phyloP scores from a whole-genome alignment of 2,888 invertebrate genomes.

The Elmis aenea region DNA sequence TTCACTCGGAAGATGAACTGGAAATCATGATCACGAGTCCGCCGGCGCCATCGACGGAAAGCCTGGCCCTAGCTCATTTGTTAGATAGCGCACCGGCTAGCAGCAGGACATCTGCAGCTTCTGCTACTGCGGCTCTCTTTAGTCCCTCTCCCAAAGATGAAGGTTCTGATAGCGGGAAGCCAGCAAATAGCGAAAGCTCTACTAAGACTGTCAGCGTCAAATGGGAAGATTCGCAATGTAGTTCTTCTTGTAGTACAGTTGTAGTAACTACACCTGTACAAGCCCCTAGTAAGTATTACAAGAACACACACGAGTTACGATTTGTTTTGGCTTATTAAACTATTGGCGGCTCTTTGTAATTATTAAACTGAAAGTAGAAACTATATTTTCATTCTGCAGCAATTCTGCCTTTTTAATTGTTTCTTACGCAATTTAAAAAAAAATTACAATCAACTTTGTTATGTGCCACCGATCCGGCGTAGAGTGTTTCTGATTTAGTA shows the following conservation, averaged over 20 bases:
- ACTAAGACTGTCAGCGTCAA: constrained; percentile 52
- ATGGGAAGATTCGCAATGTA: constrained; percentile 76
- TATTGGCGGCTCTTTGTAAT: no score
- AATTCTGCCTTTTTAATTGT: no score
- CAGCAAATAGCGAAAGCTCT: constrained; percentile 54
- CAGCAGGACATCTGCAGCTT: constrained; percentile 53
- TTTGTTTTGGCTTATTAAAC: background rate
- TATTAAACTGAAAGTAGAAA: no score
- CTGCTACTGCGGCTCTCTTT: constrained; percentile 46
- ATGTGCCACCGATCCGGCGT: no score
- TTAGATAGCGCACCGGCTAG: constrained; percentile 61
- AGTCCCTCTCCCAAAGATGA: constrained; percentile 44
- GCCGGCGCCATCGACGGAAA: constrained; percentile 82
- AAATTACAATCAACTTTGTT: no score
- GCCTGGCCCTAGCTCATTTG: constrained; percentile 73
- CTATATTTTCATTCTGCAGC: no score
- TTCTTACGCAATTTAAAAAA: no score
- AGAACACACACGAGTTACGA: no score
- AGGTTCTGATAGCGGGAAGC: constrained; percentile 38
- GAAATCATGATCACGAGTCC: constrained; percentile 82
- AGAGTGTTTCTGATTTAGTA: no score
- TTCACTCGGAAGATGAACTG: constrained; percentile 90
- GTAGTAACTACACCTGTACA: constrained; percentile 60
- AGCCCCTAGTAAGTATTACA: constrained; percentile 44
- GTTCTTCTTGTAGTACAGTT: constrained; percentile 83